Conservation (phyloP, 2,113 vertebrate species). For the Tyto alba region DNA sequence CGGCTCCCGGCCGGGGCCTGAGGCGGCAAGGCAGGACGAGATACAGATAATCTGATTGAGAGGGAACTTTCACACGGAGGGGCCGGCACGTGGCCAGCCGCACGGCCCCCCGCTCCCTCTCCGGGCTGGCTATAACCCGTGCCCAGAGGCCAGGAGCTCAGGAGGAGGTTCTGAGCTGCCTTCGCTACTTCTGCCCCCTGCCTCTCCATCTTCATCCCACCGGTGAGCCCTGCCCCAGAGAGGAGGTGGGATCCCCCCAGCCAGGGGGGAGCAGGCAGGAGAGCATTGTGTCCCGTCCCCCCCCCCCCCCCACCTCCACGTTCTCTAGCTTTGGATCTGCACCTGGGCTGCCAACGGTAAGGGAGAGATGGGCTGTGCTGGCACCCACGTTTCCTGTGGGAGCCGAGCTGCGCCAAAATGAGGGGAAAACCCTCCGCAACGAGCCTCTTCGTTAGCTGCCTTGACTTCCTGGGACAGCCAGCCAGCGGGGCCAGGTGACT, state of each 20-base stretch:
- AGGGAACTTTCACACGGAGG: slow-evolving; percentile 19
- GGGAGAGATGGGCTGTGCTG: neutral
- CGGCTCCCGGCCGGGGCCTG: neutral
- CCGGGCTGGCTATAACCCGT: neutral
- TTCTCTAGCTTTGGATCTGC: neutral
- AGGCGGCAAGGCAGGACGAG: neutral
- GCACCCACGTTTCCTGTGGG: slow-evolving; percentile 9
- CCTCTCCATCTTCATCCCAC: neutral
- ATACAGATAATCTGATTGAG: slow-evolving; percentile 9
- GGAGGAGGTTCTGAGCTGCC: neutral
- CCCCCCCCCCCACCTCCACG: fast-evolving
- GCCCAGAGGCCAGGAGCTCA: neutral
- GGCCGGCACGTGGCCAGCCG: fast-evolving
- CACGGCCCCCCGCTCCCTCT: neutral
- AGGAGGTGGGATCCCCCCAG: neutral
- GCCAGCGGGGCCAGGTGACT: neutral
- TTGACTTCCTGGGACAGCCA: neutral
- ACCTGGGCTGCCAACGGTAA: neutral
- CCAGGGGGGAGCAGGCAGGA: neutral
- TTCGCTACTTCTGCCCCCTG: neutral
- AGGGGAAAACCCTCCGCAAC: neutral
- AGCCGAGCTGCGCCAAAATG: neutral
- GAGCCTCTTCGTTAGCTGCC: neutral
- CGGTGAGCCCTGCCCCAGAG: fast-evolving
- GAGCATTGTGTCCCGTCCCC: too few species aligned